Percentiles rank a stretch among this genome's conserved stretches.
phyloP scores from a whole-genome alignment of 1,140 invertebrate species.

The Polyergus mexicanus region DNA sequence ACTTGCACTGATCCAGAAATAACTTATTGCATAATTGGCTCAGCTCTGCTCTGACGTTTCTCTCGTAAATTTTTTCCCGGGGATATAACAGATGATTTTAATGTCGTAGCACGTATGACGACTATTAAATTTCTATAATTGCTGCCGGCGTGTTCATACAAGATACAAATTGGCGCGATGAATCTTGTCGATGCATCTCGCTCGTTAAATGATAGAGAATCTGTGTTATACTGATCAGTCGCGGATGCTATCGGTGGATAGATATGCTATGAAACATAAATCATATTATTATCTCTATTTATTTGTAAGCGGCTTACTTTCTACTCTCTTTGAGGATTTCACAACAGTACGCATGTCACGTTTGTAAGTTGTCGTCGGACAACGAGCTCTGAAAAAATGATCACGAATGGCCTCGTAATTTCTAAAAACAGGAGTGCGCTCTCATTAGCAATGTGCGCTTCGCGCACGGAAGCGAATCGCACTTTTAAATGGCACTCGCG shows the following conservation, averaged over 20 bases:
- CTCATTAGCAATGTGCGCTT: constrained; percentile 11
- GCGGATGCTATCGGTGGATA: constrained; percentile 24
- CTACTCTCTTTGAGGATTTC: constrained; percentile 12
- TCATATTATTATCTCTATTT: constrained; percentile 40
- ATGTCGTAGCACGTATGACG: constrained; percentile 59
- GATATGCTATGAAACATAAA: constrained; percentile 29
- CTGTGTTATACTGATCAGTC: constrained; percentile 46
- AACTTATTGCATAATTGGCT: constrained; percentile 45
- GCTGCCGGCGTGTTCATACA: constrained; percentile 39
- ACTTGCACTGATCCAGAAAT: constrained; percentile 31
- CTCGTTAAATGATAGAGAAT: constrained; percentile 49
- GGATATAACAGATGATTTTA: constrained; percentile 58
- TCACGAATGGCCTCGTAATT: constrained; percentile 63
- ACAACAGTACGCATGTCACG: background rate
- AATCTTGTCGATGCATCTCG: constrained; percentile 55
- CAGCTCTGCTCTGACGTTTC: constrained; percentile 8
- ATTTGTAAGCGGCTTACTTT: background rate
- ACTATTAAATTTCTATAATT: constrained; percentile 62
- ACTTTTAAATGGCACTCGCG: constrained; percentile 30
- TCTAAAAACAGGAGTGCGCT: constrained; percentile 24
- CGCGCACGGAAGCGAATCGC: constrained; percentile 37
- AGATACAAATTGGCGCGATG: constrained; percentile 57
- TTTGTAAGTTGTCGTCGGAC: background rate
- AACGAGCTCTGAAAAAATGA: background rate
- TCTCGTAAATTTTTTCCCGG: constrained; percentile 25